Evolutionary conservation across 2,888 invertebrate genomes (phyloP).

Genomic region (Bimastos eiseni): DNA sequence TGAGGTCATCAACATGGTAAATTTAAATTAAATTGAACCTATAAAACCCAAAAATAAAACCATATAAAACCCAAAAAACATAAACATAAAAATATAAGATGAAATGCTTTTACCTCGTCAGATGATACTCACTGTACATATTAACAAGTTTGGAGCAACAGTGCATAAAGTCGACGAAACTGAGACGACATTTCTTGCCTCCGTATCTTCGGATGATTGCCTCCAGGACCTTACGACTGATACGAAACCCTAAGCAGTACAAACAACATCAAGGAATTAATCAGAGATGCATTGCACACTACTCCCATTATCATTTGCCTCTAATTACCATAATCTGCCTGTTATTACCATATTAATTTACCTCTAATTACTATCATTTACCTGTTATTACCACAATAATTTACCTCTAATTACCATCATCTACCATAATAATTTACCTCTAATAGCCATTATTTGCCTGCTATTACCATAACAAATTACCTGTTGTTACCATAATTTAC

Average conservation of each 20-base stretch:
- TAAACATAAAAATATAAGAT: not conserved
- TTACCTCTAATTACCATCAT: no score
- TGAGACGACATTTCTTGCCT: conserved; percentile 75
- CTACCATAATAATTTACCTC: no score
- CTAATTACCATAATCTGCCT: no score
- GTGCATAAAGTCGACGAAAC: conserved; percentile 90
- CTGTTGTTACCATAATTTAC: no score
- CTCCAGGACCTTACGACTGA: conserved; percentile 84
- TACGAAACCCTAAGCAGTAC: conserved; percentile 68
- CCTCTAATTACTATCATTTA: no score
- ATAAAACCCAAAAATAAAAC: not conserved
- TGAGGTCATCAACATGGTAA: not conserved
- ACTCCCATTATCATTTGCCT: not conserved
- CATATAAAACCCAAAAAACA: not conserved
- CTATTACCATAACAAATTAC: no score
- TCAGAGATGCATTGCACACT: not conserved
- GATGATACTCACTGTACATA: conserved; percentile 79
- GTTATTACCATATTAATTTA: no score
- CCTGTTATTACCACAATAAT: no score
- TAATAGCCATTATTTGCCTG: no score
- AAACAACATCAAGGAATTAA: not conserved
- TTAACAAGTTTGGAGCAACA: conserved; percentile 87
- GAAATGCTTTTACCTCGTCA: not conserved
- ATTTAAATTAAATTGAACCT: not conserved
- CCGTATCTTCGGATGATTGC: conserved; percentile 88